phyloP scores from a whole-genome alignment of 2,113 vertebrate genomes.

The Glaucomys volans region DNA sequence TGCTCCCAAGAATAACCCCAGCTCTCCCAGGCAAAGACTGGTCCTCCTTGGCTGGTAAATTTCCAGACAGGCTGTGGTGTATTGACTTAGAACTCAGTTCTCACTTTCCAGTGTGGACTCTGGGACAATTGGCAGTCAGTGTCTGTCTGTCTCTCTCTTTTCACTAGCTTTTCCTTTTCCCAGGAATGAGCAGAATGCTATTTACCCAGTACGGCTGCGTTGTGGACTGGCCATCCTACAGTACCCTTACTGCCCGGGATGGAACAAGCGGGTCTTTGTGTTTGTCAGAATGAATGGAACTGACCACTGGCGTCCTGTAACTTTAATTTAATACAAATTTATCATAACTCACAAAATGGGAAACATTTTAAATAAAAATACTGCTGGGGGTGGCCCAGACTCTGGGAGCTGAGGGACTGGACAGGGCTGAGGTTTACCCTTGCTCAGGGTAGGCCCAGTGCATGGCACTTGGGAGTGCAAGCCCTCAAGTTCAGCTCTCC shows the following conservation, averaged over 20 bases:
- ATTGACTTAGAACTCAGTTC: background rate
- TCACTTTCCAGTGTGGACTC: background rate
- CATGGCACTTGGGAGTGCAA: conserved; percentile 1
- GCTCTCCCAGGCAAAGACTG: background rate
- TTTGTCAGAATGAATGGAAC: conserved; percentile 14
- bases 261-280: background rate
- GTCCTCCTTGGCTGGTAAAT: background rate
- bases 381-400: conserved; percentile 56
- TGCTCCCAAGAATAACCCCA: background rate
- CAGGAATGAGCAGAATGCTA: background rate
- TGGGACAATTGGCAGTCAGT: background rate
- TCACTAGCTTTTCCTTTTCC: background rate
- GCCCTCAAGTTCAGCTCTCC: background rate
- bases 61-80: background rate
- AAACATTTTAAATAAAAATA: conserved; percentile 80
- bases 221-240: background rate
- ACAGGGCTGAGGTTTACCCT: background rate
- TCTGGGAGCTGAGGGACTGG: background rate
- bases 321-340: conserved; percentile 82
- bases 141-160: too few species aligned
- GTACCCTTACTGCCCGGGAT: background rate
- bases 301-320: conserved; percentile 51
- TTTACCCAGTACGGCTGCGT: background rate
- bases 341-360: conserved; percentile 75
- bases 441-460: background rate